Conservation (phyloP, 2,113 vertebrate genomes). For the Rallus limicola region DNA sequence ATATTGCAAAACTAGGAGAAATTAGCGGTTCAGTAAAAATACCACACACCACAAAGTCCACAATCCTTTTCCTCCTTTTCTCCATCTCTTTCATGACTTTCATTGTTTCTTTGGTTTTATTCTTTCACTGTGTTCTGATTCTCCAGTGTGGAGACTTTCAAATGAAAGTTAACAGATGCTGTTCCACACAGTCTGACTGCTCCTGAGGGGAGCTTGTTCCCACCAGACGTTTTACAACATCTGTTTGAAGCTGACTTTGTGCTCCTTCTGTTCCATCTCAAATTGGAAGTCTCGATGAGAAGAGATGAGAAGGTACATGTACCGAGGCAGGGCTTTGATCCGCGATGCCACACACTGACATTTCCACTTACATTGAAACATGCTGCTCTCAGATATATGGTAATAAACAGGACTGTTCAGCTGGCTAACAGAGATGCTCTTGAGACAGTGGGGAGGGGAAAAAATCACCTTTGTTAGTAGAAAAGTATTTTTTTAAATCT, state of each 20-base stretch:
- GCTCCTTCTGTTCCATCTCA: slow-evolving; percentile 66
- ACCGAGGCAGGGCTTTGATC: slow-evolving; percentile 59
- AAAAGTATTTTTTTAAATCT: neutral
- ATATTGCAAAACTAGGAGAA: neutral
- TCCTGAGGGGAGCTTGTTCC: slow-evolving; percentile 61
- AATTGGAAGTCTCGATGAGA: slow-evolving; percentile 36
- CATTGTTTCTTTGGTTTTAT: neutral
- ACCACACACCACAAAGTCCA: neutral
- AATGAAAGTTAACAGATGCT: slow-evolving; percentile 64
- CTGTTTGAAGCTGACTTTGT: slow-evolving; percentile 61
- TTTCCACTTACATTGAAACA: slow-evolving; percentile 59
- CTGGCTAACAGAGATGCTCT: slow-evolving; percentile 24
- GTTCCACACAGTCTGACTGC: slow-evolving; percentile 19
- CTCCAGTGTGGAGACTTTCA: slow-evolving; percentile 23
- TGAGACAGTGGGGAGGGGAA: neutral
- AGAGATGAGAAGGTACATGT: slow-evolving; percentile 57
- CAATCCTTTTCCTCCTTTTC: neutral
- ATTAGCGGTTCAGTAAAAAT: neutral
- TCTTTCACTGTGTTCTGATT: neutral
- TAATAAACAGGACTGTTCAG: slow-evolving; percentile 53
- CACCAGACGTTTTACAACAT: slow-evolving; percentile 61
- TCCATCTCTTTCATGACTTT: neutral
- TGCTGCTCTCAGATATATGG: slow-evolving; percentile 33
- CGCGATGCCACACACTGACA: slow-evolving; percentile 47
- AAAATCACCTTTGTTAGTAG: neutral